Base-by-base conservation (phyloP, 2,113 vertebrate genomes). In the Corythornis cristatus region DNA sequence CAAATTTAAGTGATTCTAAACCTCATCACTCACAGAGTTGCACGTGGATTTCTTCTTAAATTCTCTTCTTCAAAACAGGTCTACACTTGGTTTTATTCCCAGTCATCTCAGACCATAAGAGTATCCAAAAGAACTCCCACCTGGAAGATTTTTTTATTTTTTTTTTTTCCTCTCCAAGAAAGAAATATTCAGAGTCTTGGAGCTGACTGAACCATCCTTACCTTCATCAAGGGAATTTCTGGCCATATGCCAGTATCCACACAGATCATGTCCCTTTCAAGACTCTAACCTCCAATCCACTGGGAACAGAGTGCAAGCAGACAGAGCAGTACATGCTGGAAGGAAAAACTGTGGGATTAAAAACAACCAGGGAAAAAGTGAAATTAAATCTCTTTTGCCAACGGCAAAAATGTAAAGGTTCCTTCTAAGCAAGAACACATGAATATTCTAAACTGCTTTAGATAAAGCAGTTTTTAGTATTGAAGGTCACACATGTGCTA, bases 1-100 rank as follows among this genome's bases (percentile, higher is more conserved):
- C 37, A 87, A 89, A 92, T 75, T 81, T 65, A 74, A 88, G 37
- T 71, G 11, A 94, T 76, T 79, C 67, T 79, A 85, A 88, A 70
- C 33, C 50, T 85, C 8, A 4, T 73, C 79, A 46, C 51, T 89
- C 70, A 68, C 4, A 2, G 2, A 87, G 54, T 3, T 76, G 23
- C 26, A 43, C 12, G 26, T 9, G 16, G 13, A 76, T 88, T 86
- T 90, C 37, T 76, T 77, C 51, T 23, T 62, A 31, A 91, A 70
- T 80, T 66, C 64, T 62, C 8, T 31, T 45, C 67, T 67, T 66
- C 51, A 43, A 61, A 58, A 37, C 10, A 74, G 31, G 56, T 58
- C 60, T 77, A 48, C 26, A 64, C 1, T 15, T 71, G 33, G 29
- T 81, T 77, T 83, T 62, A 78, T 43, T 71, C 48, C 37, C 20